Base-by-base conservation (phyloP, 2,888 invertebrate genomes). In the Blastobasis lacticolella region DNA sequence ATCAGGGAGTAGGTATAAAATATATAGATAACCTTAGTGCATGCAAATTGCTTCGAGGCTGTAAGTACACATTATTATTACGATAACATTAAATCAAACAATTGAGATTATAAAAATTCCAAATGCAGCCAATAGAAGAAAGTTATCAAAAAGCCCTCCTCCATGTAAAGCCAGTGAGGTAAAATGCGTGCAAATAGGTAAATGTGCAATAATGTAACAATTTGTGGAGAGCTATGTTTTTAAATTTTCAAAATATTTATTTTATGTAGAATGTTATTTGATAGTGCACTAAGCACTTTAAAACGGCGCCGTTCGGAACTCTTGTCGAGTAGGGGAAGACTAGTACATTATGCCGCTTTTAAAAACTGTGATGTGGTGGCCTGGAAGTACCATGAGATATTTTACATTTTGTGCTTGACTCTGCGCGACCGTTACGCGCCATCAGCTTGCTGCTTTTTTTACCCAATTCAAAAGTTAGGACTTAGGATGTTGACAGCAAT, bases 131-230 rank as follows among this genome's bases (percentile, higher is more conserved):
- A 80, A 83, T 82, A 76, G 76, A 77, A 75, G 75, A 73, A 72
- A 64, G 41, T 66, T 66, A 58, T 68, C 66, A 74, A 66, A 71
- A 77, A 77, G 75, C 77, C 71, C 74, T 76, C 74, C 74, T 76
- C 74, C 74, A 76, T 73, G 70, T 81, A 67, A 71, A 81, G 82
- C 81, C 81, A 69, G 60, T 76, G 78, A 74, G 75, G 70, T 75
- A 75, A 77, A 79, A 81, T 82, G 81, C 80, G 79, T 78, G 75
- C 80, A 77, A 75, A 81, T 75, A 76, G 78, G 70, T 77, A 75
- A 80, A 81, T 67, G 84, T 85, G 84, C 81, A 71, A 75, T 69
- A 54, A 45, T 55, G 57, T 73, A 78, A 78, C 75, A 78, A 77
- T 69, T 71, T 69, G 64, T 64, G 67, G 75, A 78, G 78, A 80